Conservation (phyloP, 1,140 invertebrate genomes). For the Antheraea mylitta region DNA sequence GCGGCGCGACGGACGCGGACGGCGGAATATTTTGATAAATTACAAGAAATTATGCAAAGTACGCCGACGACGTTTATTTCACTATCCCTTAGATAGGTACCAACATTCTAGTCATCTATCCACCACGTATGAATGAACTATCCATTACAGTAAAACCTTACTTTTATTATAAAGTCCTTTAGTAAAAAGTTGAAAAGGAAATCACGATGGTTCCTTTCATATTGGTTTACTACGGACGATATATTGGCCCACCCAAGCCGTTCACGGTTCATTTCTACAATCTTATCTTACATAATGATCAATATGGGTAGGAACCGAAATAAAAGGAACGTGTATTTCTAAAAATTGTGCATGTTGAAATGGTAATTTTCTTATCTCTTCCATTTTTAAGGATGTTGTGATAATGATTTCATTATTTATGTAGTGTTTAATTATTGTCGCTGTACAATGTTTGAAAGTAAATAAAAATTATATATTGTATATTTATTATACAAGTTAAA, state of each 20-base stretch:
- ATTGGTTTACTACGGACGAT: slow-evolving; percentile 39
- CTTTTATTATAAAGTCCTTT: slow-evolving; percentile 24
- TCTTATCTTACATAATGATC: slow-evolving; percentile 61
- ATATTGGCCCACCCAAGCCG: slow-evolving; percentile 53
- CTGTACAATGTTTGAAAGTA: no score
- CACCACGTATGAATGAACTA: slow-evolving; percentile 28
- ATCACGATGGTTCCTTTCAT: slow-evolving; percentile 28
- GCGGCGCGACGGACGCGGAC: slow-evolving; percentile 9
- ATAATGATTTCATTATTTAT: no score
- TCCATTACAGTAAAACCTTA: slow-evolving; percentile 30
- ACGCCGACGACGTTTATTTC: slow-evolving; percentile 38
- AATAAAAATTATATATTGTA: no score
- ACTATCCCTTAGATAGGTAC: slow-evolving; percentile 68
- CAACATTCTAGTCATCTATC: slow-evolving; percentile 38
- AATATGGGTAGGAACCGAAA: slow-evolving; percentile 33
- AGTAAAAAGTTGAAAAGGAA: not conserved
- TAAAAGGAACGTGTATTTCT: not conserved
- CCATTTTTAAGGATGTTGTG: no score
- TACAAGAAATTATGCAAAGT: slow-evolving; percentile 61
- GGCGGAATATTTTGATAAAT: slow-evolving; percentile 46
- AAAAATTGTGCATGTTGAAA: not conserved
- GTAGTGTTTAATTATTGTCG: no score
- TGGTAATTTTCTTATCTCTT: no score
- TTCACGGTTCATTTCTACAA: slow-evolving; percentile 54
- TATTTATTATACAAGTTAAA: no score